Percentiles rank a stretch among this genome's conserved stretches.
Evolutionary conservation across 2,797 vertebrate genomes (phyloP).

Genomic region (Onychomys leucogaster): DNA sequence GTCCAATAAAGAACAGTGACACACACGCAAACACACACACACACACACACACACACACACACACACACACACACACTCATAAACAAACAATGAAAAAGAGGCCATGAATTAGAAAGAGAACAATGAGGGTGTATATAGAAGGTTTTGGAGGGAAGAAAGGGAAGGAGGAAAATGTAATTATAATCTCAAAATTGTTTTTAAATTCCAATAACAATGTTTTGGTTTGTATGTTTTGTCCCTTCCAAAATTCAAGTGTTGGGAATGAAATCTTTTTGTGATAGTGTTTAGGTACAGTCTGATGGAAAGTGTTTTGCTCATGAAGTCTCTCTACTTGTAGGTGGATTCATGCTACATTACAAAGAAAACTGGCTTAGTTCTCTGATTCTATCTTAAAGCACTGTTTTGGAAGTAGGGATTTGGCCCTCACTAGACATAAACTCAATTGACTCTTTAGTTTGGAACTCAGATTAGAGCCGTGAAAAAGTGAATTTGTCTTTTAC

Average conservation of each 20-base stretch:
- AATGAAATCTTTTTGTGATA: neutral
- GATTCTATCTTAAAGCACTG: neutral
- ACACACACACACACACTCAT: neutral
- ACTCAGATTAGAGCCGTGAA: neutral
- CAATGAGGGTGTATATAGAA: neutral
- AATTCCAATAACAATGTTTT: neutral
- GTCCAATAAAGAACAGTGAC: neutral
- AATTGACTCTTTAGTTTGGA: neutral
- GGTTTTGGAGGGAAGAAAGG: neutral
- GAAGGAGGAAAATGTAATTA: neutral
- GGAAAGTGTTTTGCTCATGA: neutral
- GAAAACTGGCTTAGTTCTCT: neutral
- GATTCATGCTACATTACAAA: neutral
- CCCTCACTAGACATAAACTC: neutral
- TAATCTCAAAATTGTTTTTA: neutral
- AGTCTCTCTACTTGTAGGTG: neutral
- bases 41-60: neutral
- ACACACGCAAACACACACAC: neutral
- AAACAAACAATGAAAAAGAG: neutral
- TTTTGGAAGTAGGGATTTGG: neutral
- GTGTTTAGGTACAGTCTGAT: fast-evolving
- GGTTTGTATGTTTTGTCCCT: neutral
- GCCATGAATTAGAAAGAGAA: neutral
- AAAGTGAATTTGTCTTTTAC: neutral
- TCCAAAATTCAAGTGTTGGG: neutral